A percentile compares a stretch with the other conserved stretches of the same genome.
These are phyloP conservation scores for Hermaeophaga mercurialis DNA, from an alignment of 2,888 invertebrate genomes.

Conservation along the genomic window DNA sequence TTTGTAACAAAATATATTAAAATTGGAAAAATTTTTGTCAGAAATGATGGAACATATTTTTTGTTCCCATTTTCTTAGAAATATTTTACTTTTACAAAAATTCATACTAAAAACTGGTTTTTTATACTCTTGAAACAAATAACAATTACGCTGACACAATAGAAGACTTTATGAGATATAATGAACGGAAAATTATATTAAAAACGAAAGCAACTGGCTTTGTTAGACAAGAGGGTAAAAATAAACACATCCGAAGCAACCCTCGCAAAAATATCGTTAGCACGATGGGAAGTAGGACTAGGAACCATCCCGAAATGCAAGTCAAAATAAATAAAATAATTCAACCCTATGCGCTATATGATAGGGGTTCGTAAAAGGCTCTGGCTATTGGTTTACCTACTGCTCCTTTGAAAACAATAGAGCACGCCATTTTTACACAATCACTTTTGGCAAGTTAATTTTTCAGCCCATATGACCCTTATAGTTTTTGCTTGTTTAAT, in stretches of 20 bases:
- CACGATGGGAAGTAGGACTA: constrained; percentile 43
- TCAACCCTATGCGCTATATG: constrained; percentile 39
- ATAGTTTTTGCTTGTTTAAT: constrained; percentile 17
- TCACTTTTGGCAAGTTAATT: constrained; percentile 24
- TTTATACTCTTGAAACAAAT: too few species aligned
- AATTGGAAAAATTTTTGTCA: too few species aligned
- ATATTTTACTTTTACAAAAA: too few species aligned
- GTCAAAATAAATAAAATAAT: constrained; percentile 52
- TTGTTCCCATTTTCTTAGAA: too few species aligned
- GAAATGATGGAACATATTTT: too few species aligned
- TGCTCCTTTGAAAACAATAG: constrained; percentile 30
- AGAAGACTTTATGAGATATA: constrained; percentile 11
- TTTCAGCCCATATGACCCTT: constrained; percentile 21
- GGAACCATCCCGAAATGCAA: constrained; percentile 43
- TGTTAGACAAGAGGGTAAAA: constrained; percentile 37
- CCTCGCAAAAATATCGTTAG: constrained; percentile 43
- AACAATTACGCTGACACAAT: too few species aligned
- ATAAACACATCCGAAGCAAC: constrained; percentile 41
- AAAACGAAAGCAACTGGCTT: constrained; percentile 33
- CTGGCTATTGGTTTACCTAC: constrained; percentile 28
- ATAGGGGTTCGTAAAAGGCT: constrained; percentile 36
- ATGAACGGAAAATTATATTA: constrained; percentile 30
- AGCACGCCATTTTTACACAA: constrained; percentile 16
- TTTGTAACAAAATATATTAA: too few species aligned
- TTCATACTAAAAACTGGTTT: too few species aligned